Evolutionary conservation across 1,140 invertebrate species (phyloP), one percentile per base, ranked within the genome.

Genomic region (Trichogramma pretiosum): DNA sequence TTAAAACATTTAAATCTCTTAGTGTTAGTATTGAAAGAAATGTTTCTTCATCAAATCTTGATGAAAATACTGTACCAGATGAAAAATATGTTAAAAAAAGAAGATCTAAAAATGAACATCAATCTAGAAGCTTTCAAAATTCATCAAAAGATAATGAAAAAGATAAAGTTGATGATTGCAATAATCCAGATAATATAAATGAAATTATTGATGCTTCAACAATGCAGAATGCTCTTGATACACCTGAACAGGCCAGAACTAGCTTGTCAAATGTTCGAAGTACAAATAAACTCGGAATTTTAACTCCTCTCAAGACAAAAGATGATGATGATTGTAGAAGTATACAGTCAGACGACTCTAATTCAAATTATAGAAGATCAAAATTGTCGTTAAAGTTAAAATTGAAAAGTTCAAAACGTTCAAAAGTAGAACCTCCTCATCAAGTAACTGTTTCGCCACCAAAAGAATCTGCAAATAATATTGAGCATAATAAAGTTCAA

Each of bases 1-100:
- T 34, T 21, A 52, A 47, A 28, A 47, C 33, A 10, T 52, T 47
- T 22, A 52, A 52, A 43, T 43, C 44, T 8, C 36, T 52, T 21
- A 36, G 33, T 38, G 40, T 52, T 16, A 52, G 45, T 22, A 21
- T 47, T 23, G 50, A 52, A 32, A 52, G 43, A 32, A 36, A 3
- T 22, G 21, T 14, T n/a, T 21, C 23, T 3, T 30, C 43, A 18
- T 7, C 36, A 10, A 3, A 9, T 8, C 11, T 51, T 9, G 49
- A 51, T 46, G 49, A n/a, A n/a, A n/a, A 51, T 34, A 51, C 30
- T 11, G 30, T 46, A 10, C 49, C 43, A 18, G 36, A 44, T 23
- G 2, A 24, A 16, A n/a, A 9, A 30, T 30, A 17, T 32, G 9
- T 14, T 36, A 43, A n/a, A 37, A 17, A 39, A 42, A 10, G 18